Conservation (phyloP, 2,888 invertebrate species). For the Cylindroiulus punctatus region DNA sequence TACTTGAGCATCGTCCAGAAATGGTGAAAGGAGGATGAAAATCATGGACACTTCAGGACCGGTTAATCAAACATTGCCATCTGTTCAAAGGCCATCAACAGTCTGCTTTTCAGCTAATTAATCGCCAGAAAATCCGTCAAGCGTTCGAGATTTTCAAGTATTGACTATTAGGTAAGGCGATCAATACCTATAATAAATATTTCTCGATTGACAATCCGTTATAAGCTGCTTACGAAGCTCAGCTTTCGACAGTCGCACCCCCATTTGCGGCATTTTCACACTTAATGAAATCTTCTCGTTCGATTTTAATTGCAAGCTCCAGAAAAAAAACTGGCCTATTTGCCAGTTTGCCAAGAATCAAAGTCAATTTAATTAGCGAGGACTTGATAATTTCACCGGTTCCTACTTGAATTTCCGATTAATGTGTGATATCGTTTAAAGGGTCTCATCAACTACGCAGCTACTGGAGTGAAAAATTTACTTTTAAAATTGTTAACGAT, state of each 20-base stretch:
- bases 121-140: neutral
- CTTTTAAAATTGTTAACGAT: no score
- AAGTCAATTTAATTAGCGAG: neutral
- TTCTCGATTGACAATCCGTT: neutral
- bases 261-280: neutral
- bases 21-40: neutral
- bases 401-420: neutral
- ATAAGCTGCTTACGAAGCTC: neutral
- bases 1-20: slow-evolving; percentile 15
- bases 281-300: neutral
- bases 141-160: neutral
- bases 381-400: neutral
- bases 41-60: slow-evolving; percentile 22
- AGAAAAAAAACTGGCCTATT: neutral
- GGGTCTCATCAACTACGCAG: no score
- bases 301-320: neutral
- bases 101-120: neutral
- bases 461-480: no score
- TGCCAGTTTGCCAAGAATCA: neutral
- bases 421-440: no score
- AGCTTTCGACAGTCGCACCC: neutral
- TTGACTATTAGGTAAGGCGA: slow-evolving; percentile 23
- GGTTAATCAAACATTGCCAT: neutral
- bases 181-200: slow-evolving; percentile 31
- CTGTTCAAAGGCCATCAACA: neutral